These are phyloP conservation scores for Trematomus bernacchii DNA, from an alignment of 2,797 vertebrate genomes.

Conservation along the genomic window DNA sequence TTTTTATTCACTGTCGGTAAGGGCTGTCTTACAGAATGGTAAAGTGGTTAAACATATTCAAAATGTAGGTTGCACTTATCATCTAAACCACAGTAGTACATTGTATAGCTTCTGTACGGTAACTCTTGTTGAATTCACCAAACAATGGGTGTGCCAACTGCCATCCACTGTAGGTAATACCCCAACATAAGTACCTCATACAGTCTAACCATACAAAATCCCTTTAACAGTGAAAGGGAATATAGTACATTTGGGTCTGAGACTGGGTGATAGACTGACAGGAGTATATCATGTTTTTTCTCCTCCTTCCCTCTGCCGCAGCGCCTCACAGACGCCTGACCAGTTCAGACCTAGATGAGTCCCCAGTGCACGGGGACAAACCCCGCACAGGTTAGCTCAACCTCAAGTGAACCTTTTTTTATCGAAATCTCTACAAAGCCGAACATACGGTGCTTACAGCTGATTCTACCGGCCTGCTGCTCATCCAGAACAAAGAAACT, in stretches of 20 bases:
- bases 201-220: not conserved
- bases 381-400: conserved; percentile 72
- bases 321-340: conserved; percentile 78
- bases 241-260: not conserved
- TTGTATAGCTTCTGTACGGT: too few species aligned
- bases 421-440: conserved; percentile 15
- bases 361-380: conserved; percentile 66
- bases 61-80: too few species aligned
- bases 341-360: conserved; percentile 75
- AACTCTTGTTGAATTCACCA: too few species aligned
- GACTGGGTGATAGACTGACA: not conserved
- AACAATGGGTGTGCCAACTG: too few species aligned
- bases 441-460: conserved; percentile 40
- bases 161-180: too few species aligned
- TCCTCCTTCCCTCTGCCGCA: conserved; percentile 46
- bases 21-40: too few species aligned
- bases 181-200: too few species aligned
- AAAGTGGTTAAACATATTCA: too few species aligned
- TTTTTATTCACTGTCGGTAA: too few species aligned
- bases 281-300: not conserved
- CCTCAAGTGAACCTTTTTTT: conserved; percentile 48
- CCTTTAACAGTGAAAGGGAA: not conserved
- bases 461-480: conserved; percentile 28
- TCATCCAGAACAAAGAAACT: conserved; percentile 41
- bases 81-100: too few species aligned